These are phyloP conservation scores for Calvadosia cruxmelitensis DNA, from an alignment of 30 jellyfish, hydroid and myxozoan genomes.

Conservation along the genomic window DNA sequence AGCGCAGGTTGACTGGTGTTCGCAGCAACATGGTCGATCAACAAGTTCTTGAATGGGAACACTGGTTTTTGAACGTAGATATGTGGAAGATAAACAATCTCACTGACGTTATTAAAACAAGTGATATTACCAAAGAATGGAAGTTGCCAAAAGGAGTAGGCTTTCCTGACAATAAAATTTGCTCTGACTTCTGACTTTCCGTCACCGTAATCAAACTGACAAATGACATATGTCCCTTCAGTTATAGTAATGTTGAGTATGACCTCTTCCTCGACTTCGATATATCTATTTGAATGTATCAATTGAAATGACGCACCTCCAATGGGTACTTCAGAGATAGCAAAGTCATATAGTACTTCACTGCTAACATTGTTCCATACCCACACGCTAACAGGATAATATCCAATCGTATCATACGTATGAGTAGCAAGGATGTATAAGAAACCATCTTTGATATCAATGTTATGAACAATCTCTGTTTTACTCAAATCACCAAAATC, in stretches of 20 bases:
- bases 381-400: not conserved
- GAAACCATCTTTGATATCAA: not conserved
- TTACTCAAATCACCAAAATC: slow-evolving; percentile 18
- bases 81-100: not conserved
- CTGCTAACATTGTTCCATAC: not conserved
- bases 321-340: not conserved
- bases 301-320: not conserved
- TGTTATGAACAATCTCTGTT: not conserved
- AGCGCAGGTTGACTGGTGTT: not conserved
- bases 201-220: not conserved
- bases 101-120: not conserved
- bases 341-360: not conserved
- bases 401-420: not conserved
- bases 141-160: not conserved
- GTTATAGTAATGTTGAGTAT: not conserved
- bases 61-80: not conserved
- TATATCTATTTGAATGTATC: not conserved
- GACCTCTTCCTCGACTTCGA: not conserved
- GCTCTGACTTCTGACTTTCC: not conserved
- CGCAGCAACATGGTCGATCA: not conserved
- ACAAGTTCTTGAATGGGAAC: not conserved
- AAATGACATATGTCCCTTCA: not conserved
- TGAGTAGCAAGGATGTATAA: not conserved
- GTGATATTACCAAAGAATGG: not conserved
- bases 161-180: too few species aligned